These are phyloP conservation scores for Enteromius treurensis DNA, from an alignment of 2,797 vertebrate genomes.

Conservation along the genomic window DNA sequence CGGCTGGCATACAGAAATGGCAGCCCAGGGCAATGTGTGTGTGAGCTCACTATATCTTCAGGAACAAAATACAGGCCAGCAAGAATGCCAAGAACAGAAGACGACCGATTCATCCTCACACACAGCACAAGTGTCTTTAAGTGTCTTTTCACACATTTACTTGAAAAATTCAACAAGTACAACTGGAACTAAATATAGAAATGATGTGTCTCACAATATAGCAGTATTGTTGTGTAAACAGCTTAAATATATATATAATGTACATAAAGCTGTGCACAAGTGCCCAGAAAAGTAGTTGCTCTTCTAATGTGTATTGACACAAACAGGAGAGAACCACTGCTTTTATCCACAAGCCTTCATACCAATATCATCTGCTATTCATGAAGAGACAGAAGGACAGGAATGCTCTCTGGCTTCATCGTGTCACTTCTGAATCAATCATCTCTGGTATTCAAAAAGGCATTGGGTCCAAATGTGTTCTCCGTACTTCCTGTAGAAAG, in stretches of 20 bases:
- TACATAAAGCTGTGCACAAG: not conserved
- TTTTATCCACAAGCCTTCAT: constrained; percentile 7
- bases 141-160: not conserved
- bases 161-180: not conserved
- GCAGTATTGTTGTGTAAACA: not conserved
- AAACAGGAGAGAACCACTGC: constrained; percentile 1
- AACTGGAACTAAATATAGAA: not conserved
- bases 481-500: constrained; percentile 1
- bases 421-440: constrained; percentile 26
- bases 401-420: constrained; percentile 28
- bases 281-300: not conserved
- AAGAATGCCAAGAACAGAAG: constrained; percentile 1
- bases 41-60: constrained; percentile 24
- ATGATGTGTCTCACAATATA: not conserved
- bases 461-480: constrained; percentile 16
- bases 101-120: not conserved
- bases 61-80: constrained; percentile 4
- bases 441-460: constrained; percentile 32
- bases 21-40: constrained; percentile 31
- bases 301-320: not conserved
- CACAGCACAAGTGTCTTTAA: not conserved
- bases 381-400: not conserved
- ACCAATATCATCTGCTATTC: constrained; percentile 30
- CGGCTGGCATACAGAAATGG: constrained; percentile 40
- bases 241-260: not conserved